A percentile compares a stretch with the other conserved stretches of the same genome.
These are phyloP conservation scores for Xiphophorus maculatus DNA, from an alignment of 2,113 vertebrate species.

Conservation along the genomic window DNA sequence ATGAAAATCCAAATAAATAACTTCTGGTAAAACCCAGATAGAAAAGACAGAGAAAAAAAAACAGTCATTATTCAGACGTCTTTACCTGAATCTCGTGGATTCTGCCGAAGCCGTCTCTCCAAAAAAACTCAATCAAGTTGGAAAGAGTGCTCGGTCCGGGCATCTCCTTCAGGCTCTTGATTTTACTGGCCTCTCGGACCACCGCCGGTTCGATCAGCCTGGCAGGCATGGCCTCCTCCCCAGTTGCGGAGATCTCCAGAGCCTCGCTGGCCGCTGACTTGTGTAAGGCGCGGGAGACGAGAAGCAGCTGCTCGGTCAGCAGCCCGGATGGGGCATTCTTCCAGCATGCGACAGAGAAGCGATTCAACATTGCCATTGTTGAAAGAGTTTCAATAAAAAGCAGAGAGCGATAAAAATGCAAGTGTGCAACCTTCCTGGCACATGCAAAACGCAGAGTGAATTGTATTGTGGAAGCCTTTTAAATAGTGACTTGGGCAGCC, in stretches of 20 bases:
- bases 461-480: constrained; percentile 33
- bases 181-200: constrained; percentile 18
- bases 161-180: constrained; percentile 86
- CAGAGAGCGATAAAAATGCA: neutral
- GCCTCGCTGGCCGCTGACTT: constrained; percentile 71
- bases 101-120: constrained; percentile 88
- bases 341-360: constrained; percentile 50
- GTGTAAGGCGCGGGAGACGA: constrained; percentile 68
- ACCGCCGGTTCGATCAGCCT: constrained; percentile 24
- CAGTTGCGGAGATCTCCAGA: constrained; percentile 52
- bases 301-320: constrained; percentile 44
- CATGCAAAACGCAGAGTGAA: neutral
- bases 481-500: constrained; percentile 43
- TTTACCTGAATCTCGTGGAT: constrained; percentile 94
- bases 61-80: neutral
- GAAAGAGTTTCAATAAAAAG: neutral
- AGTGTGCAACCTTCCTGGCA: neutral
- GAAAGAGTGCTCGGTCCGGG: constrained; percentile 85
- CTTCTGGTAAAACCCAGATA: neutral
- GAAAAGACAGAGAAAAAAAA: too few relatives aligned
- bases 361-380: constrained; percentile 77
- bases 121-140: constrained; percentile 91
- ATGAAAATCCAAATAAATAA: neutral
- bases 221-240: constrained; percentile 39
- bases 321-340: constrained; percentile 48